Percentiles rank a stretch among this genome's conserved stretches.
These are phyloP conservation scores for Typhlomys cinereus DNA, from an alignment of 2,113 vertebrate genomes.

Conservation along the genomic window DNA sequence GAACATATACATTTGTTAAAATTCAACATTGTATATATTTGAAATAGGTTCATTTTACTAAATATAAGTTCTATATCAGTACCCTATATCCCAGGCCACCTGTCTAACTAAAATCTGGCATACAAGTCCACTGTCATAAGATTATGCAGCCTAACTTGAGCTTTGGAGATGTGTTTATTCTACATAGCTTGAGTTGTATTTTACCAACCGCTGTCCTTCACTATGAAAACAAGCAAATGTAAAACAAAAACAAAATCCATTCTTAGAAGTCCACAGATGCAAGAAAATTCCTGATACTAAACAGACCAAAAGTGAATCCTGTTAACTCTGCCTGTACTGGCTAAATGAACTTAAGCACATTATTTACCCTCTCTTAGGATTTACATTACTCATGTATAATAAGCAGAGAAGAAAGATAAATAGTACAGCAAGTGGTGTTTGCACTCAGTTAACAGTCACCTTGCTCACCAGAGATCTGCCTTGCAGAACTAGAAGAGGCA, in stretches of 20 bases:
- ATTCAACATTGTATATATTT: not conserved
- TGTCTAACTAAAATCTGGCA: slow-evolving; percentile 6
- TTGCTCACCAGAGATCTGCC: not conserved
- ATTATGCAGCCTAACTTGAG: not conserved
- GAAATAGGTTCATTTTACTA: not conserved
- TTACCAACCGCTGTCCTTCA: not conserved
- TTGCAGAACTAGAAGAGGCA: not conserved
- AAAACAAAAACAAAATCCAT: slow-evolving; percentile 3
- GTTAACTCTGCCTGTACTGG: not conserved
- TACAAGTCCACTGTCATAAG: slow-evolving; percentile 4
- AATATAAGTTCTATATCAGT: not conserved
- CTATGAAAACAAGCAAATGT: slow-evolving; percentile 32
- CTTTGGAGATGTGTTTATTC: not conserved
- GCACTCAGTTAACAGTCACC: not conserved
- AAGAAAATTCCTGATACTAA: slow-evolving; percentile 7
- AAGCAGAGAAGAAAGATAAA: not conserved
- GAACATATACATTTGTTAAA: not conserved
- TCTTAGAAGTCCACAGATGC: not conserved
- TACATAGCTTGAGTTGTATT: not conserved
- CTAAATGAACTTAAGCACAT: not conserved
- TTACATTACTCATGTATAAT: not conserved
- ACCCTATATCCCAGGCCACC: not conserved
- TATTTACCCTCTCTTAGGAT: not conserved
- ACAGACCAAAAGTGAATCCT: not conserved
- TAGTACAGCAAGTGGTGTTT: not conserved